Percentiles rank a stretch among this genome's conserved stretches.
Evolutionary conservation across 2,888 invertebrate genomes (phyloP).

Genomic region (Patella pellucida): DNA sequence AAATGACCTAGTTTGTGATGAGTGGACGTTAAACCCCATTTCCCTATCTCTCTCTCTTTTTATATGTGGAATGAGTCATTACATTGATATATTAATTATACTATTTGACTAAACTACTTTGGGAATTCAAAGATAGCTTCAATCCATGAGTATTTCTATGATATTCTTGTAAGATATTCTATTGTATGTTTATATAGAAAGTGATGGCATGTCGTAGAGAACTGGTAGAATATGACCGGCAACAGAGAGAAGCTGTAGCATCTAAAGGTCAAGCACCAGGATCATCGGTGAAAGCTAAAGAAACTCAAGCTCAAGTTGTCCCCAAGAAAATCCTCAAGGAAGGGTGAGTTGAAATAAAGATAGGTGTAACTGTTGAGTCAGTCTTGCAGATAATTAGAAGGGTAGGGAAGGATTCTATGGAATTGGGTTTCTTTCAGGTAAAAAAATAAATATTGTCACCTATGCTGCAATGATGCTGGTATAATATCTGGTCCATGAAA

Average conservation of each 20-base stretch:
- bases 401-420: background rate
- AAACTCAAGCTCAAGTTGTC: background rate
- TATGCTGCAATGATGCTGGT: too few species aligned
- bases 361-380: background rate
- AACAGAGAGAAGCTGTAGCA: conserved; percentile 68
- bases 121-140: too few species aligned
- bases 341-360: conserved; percentile 27
- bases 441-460: too few species aligned
- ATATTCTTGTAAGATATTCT: too few species aligned
- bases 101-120: too few species aligned
- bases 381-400: background rate
- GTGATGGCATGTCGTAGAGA: conserved; percentile 92
- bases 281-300: conserved; percentile 25
- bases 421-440: too few species aligned
- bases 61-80: too few species aligned
- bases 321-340: conserved; percentile 34
- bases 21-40: too few species aligned
- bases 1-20: too few species aligned
- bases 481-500: background rate
- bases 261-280: conserved; percentile 35
- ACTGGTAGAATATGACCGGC: conserved; percentile 89
- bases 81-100: too few species aligned
- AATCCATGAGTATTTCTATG: too few species aligned
- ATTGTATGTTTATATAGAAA: conserved; percentile 74
- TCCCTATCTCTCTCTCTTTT: too few species aligned